These are phyloP conservation scores for Rhegmatorhina hoffmannsi DNA, from an alignment of 2,113 vertebrate genomes.

Conservation along the genomic window DNA sequence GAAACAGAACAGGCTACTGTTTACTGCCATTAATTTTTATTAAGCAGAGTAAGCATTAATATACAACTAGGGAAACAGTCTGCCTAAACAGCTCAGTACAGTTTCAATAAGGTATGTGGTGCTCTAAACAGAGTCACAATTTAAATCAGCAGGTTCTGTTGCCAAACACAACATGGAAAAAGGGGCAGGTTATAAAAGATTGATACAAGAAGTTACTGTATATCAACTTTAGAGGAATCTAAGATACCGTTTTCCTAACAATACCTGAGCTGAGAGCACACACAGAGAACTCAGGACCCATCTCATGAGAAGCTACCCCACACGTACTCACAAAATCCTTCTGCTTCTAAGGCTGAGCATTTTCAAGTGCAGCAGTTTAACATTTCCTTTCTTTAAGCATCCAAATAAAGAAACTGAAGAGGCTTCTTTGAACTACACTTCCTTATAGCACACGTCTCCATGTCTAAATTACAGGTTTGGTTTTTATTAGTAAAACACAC, in stretches of 20 bases:
- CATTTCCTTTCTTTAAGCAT: background rate
- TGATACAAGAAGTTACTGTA: background rate
- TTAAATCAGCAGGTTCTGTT: constrained; percentile 23
- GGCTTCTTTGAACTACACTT: background rate
- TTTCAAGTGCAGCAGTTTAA: background rate
- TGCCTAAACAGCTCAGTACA: background rate
- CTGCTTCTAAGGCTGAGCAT: background rate
- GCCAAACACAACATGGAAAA: constrained; percentile 19
- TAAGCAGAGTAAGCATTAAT: constrained; percentile 2
- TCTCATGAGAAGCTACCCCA: background rate
- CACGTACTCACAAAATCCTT: background rate
- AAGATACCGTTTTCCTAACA: background rate
- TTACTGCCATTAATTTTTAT: constrained; percentile 36
- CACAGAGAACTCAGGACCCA: background rate
- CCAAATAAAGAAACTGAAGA: background rate
- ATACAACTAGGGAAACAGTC: background rate
- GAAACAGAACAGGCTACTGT: constrained; percentile 13
- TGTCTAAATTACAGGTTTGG: background rate
- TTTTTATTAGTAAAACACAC: background rate
- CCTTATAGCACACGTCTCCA: background rate
- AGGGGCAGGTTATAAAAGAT: constrained; percentile 9
- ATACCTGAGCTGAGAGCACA: background rate
- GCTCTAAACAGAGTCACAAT: background rate
- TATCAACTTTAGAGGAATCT: background rate
- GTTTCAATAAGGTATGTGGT: background rate